Evolutionary conservation across 2,888 invertebrate genomes (phyloP), one percentile per base, ranked within the genome.

Genomic region (Parasteatoda lunata): DNA sequence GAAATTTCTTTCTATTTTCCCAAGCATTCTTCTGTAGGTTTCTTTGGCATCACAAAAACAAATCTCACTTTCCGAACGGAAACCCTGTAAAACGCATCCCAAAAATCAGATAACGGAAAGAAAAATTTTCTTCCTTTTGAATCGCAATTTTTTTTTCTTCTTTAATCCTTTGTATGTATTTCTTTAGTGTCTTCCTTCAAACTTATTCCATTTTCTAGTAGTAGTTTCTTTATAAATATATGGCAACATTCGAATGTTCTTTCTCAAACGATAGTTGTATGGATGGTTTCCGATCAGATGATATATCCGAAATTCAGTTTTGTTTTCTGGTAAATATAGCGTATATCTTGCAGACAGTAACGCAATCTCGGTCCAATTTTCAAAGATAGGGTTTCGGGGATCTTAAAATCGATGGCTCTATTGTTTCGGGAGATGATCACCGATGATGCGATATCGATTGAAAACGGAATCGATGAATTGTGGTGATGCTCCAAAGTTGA

Each of bases 401-500:
- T 66, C 51, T 76, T n/a, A 30, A 66, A 86, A 86, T 86, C 85
- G 80, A 86, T 86, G 85, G 80, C 76, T 86, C 85, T 86, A 86
- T 86, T 86, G 85, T 86, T 86, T 86, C 75, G 80, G 76, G 80
- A 48, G 80, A 79, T 86, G 85, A 86, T 86, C 80, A 76, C 80
- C 85, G 85, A 86, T 86, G 80, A 86, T 86, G 76, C 71, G 70
- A 70, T 86, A 86, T 86, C 85, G 85, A 86, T 86, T 86, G 70
- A 71, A 77, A 72, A 77, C 15, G 64, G 80, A 86, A 86, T 86
- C 85, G 85, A 86, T 86, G 76, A 47, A 78, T 78, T 70, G 77
- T 77, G 77, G 73, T 54, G 77, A 54, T 77, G 51, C 83, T 83
- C 77, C 51, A 71, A 83, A 13, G 76, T 59, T 83, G 64, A 71